A percentile compares a stretch with the other conserved stretches of the same genome.
These are phyloP conservation scores for Adela reaumurella DNA, from an alignment of 2,888 invertebrate species.

Conservation along the genomic window DNA sequence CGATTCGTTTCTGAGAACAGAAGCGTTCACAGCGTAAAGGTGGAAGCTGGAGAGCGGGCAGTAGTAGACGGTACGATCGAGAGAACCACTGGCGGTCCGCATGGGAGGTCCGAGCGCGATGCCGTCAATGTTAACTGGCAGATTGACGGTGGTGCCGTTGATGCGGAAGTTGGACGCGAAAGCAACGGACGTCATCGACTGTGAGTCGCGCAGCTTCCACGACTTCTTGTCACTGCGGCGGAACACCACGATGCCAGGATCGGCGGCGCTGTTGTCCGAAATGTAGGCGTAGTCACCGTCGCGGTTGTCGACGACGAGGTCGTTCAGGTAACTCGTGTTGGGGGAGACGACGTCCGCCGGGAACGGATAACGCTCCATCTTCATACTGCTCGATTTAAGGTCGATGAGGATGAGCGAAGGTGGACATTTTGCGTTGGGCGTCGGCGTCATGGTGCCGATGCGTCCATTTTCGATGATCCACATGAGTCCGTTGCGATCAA, in stretches of 20 bases:
- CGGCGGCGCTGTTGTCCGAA: constrained; percentile 63
- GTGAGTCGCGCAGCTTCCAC: constrained; percentile 66
- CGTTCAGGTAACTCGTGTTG: constrained; percentile 63
- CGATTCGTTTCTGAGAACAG: constrained; percentile 54
- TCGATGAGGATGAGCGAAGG: constrained; percentile 68
- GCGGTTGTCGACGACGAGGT: constrained; percentile 68
- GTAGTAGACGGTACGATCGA: constrained; percentile 60
- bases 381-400: constrained; percentile 55
- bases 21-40: constrained; percentile 63
- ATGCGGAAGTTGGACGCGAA: constrained; percentile 60
- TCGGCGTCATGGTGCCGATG: constrained; percentile 55
- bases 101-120: constrained; percentile 67
- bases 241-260: constrained; percentile 72
- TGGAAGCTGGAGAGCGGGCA: constrained; percentile 66
- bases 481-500: constrained; percentile 66
- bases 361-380: constrained; percentile 58
- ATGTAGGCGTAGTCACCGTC: constrained; percentile 70
- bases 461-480: constrained; percentile 69
- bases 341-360: constrained; percentile 57
- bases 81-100: constrained; percentile 24
- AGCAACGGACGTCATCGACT: constrained; percentile 60
- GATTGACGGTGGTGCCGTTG: constrained; percentile 53
- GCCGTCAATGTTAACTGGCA: constrained; percentile 64
- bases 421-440: constrained; percentile 56
- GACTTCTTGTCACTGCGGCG: constrained; percentile 60